A percentile compares a stretch with the other conserved stretches of the same genome.
Evolutionary conservation across 2,797 vertebrate genomes (phyloP).

Genomic region (Discoglossus pictus): DNA sequence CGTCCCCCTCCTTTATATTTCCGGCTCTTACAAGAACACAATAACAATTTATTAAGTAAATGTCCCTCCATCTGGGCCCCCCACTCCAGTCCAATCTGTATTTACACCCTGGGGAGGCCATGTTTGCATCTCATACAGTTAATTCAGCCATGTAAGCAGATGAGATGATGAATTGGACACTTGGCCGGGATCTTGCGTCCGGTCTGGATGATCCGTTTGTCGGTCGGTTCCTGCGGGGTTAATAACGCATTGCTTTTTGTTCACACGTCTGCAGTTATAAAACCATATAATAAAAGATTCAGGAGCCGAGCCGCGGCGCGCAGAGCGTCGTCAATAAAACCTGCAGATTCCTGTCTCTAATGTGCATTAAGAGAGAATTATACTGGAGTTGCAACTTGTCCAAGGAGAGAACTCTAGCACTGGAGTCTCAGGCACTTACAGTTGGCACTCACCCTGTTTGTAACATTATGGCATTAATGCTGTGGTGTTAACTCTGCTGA

Average conservation of each 20-base stretch:
- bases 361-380: conserved; percentile 48
- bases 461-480: conserved; percentile 47
- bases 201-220: conserved; percentile 27
- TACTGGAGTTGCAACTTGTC: conserved; percentile 39
- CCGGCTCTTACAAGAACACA: too few relatives aligned
- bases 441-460: conserved; percentile 45
- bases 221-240: conserved; percentile 34
- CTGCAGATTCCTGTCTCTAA: conserved; percentile 53
- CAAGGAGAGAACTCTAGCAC: conserved; percentile 32
- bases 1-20: background rate
- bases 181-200: conserved; percentile 30
- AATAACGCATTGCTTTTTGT: conserved; percentile 46
- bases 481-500: conserved; percentile 47
- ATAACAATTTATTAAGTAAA: too few relatives aligned
- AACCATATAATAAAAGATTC: conserved; percentile 52
- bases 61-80: too few relatives aligned
- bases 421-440: conserved; percentile 25
- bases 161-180: conserved; percentile 7
- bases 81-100: too few relatives aligned
- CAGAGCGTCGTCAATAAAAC: conserved; percentile 47
- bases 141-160: conserved; percentile 7
- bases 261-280: conserved; percentile 52
- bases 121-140: conserved; percentile 15
- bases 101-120: too few relatives aligned
- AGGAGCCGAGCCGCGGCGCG: conserved; percentile 39